Evolutionary conservation across 2,113 vertebrate genomes (phyloP).

Genomic region (Osmerus mordax): DNA sequence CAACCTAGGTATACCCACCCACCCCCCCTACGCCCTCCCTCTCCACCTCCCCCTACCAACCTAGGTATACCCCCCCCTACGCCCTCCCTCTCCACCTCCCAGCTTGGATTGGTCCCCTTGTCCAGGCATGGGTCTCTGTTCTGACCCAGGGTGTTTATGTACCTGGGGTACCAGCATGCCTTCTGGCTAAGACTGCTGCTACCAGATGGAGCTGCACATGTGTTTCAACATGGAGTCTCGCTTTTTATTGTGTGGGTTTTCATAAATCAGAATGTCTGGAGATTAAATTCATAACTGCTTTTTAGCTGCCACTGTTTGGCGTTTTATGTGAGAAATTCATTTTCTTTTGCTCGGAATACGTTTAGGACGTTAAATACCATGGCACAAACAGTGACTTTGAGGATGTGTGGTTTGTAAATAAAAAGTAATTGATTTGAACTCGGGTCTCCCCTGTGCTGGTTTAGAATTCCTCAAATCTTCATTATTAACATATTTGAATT

Average conservation of each 20-base stretch:
- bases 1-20: constrained; percentile 75
- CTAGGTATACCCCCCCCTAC: background rate
- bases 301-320: constrained; percentile 7
- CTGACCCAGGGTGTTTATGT: constrained; percentile 25
- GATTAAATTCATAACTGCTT: constrained; percentile 23
- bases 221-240: constrained; percentile 2
- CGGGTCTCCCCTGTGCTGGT: background rate
- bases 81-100: constrained; percentile 3
- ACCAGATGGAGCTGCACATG: constrained; percentile 11
- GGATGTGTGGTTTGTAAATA: constrained; percentile 18
- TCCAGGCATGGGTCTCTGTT: background rate
- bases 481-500: background rate
- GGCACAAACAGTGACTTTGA: background rate
- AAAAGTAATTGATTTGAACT: background rate
- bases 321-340: constrained; percentile 17
- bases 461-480: background rate
- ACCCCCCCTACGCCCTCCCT: background rate
- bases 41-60: constrained; percentile 20
- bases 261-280: constrained; percentile 28
- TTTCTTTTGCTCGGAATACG: constrained; percentile 19
- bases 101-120: background rate
- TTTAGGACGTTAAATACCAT: constrained; percentile 7
- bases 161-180: constrained; percentile 29
- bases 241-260: constrained; percentile 27
- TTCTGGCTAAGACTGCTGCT: constrained; percentile 21